Evolutionary conservation across 2,888 invertebrate genomes (phyloP).

Genomic region (Platypus cylindrus): DNA sequence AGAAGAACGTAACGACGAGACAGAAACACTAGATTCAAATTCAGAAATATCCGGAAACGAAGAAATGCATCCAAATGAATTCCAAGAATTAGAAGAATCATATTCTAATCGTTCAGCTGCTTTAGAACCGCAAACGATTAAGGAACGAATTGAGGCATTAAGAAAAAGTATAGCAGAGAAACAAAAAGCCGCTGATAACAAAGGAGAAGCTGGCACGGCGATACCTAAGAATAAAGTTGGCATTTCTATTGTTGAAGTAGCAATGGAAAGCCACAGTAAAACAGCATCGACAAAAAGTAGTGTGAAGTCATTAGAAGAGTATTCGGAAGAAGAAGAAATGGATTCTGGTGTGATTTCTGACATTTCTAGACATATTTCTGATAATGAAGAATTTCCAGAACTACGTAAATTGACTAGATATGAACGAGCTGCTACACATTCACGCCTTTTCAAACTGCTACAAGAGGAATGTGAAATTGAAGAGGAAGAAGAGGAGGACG

Average conservation of each 20-base stretch:
- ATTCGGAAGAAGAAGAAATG: slow-evolving; percentile 41
- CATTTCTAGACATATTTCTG: slow-evolving; percentile 53
- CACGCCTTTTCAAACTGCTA: slow-evolving; percentile 52
- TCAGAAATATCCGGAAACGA: slow-evolving; percentile 7
- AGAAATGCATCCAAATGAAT: slow-evolving; percentile 1
- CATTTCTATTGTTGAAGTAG: slow-evolving; percentile 20
- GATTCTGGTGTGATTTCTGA: slow-evolving; percentile 61
- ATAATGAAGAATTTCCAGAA: slow-evolving; percentile 50
- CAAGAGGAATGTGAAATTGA: slow-evolving; percentile 44
- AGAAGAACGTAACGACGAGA: slow-evolving; percentile 3
- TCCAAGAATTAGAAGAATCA: background rate
- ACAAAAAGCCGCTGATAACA: slow-evolving; percentile 17
- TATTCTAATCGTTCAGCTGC: slow-evolving; percentile 11
- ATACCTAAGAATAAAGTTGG: slow-evolving; percentile 25
- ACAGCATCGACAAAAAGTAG: slow-evolving; percentile 26
- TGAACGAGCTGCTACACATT: slow-evolving; percentile 60
- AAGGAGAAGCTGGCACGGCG: slow-evolving; percentile 19
- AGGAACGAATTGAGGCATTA: slow-evolving; percentile 31
- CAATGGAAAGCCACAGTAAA: slow-evolving; percentile 17
- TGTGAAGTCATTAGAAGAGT: slow-evolving; percentile 32
- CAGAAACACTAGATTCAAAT: slow-evolving; percentile 7
- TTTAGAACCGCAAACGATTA: slow-evolving; percentile 22
- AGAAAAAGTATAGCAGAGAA: slow-evolving; percentile 26
- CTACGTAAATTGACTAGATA: slow-evolving; percentile 46
- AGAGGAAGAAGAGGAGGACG: slow-evolving; percentile 27